These are phyloP conservation scores for Empis livida DNA, from an alignment of 2,888 invertebrate species.

Conservation along the genomic window DNA sequence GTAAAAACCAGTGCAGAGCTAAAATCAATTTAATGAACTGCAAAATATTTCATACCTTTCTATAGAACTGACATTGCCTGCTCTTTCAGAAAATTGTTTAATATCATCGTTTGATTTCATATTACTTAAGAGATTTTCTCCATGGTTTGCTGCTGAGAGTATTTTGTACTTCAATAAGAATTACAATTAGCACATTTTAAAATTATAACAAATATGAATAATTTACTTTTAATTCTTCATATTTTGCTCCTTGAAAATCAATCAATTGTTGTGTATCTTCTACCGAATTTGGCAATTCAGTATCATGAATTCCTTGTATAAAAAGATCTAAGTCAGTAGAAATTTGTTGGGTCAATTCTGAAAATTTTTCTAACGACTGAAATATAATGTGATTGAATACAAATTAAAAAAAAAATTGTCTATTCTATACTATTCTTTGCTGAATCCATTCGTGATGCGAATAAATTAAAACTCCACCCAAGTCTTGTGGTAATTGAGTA, in stretches of 20 bases:
- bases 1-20: conserved; percentile 36
- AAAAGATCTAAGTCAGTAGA: conserved; percentile 76
- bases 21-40: conserved; percentile 14
- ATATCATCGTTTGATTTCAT: conserved; percentile 45
- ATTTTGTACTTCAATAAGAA: conserved; percentile 54
- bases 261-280: conserved; percentile 78
- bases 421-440: conserved; percentile 71
- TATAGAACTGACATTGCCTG: conserved; percentile 82
- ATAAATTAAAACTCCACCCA: conserved; percentile 80
- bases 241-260: conserved; percentile 65
- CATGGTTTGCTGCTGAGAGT: conserved; percentile 73
- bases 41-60: conserved; percentile 50
- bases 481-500: conserved; percentile 74
- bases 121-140: conserved; percentile 69
- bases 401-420: conserved; percentile 1
- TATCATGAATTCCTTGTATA: conserved; percentile 78
- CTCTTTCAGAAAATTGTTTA: conserved; percentile 52
- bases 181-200: neutral
- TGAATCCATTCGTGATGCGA: conserved; percentile 95
- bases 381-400: conserved; percentile 22
- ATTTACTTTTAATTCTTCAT: conserved; percentile 35
- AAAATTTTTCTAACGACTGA: conserved; percentile 91
- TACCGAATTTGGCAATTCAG: conserved; percentile 89
- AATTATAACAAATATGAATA: conserved; percentile 1
- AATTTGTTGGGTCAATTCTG: conserved; percentile 78